Evolutionary conservation across 1,140 invertebrate species (phyloP).

Genomic region (Platorchestia sp.): DNA sequence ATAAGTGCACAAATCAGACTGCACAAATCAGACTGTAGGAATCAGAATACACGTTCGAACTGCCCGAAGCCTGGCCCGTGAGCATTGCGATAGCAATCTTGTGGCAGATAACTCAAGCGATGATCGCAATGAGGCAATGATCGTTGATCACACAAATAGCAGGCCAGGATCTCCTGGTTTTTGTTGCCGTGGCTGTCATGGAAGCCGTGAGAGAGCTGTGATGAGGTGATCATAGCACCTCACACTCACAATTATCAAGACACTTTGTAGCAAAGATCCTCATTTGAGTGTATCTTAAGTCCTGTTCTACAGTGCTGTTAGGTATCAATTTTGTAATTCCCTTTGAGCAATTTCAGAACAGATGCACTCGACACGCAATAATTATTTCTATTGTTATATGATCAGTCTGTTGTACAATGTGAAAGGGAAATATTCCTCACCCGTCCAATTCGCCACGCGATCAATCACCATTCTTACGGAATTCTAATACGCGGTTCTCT

Average conservation of each 20-base stretch:
- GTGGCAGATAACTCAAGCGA: neutral
- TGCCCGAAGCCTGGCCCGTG: no score
- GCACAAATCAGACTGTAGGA: no score
- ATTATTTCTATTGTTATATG: neutral
- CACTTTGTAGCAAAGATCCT: neutral
- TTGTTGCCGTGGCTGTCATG: neutral
- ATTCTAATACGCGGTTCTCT: neutral
- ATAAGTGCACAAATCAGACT: no score
- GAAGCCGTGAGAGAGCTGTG: neutral
- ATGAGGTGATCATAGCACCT: neutral
- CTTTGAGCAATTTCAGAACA: neutral
- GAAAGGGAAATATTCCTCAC: neutral
- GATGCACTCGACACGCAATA: neutral
- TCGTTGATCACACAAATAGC: constrained; percentile 5
- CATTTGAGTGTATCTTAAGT: neutral
- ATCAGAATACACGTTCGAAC: no score
- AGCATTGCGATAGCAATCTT: constrained; percentile 6
- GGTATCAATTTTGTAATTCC: neutral
- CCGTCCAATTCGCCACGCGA: neutral
- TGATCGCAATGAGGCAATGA: neutral
- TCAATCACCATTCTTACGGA: neutral
- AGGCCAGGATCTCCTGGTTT: neutral
- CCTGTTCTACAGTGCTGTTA: neutral
- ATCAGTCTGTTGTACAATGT: neutral
- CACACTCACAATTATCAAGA: neutral